Base-by-base conservation (phyloP, 1,140 invertebrate species). In the Pemphigus obesinymphae region DNA sequence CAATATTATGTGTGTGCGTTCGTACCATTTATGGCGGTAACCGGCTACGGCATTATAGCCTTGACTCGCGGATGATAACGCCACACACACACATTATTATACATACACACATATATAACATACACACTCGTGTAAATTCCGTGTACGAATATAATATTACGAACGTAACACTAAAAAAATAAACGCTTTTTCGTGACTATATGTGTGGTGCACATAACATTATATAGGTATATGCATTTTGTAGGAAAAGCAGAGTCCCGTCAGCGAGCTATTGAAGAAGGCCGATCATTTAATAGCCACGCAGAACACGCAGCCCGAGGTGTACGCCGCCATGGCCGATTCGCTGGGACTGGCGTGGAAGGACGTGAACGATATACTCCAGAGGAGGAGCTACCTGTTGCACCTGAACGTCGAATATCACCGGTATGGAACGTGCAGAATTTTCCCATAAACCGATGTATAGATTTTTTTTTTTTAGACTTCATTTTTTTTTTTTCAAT, bases 251-350 rank as follows among this genome's bases (percentile, higher is more conserved):
- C 94, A 97, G 86, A 94, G 93, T 86, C 95, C 96, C 68, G 95
- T 97, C 83, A 93, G 95, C 85, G 95, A 97, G 87, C 90, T 97
- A 76, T 90, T 97, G 66, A 89, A 92, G 53, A 92, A 95, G 87
- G 95, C 95, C 0, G 95, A 97, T 87, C 91, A 93, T 84, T 88
- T 95, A 83, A 93, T 95, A 83, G 91, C 92, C 29, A 92, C 91
- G 7, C 93, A 96, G 85, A 72, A 73, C 66, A 91, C 90, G 84
- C 89, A 92, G 83, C 91, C 91, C 84, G 93, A 92, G 88, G 93
- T 97, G 26, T 96, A 96, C 85, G 91, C 93, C 75, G 95, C 95
- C 2, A 97, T 97, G 96, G 95, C 95, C 15, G 94, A 96, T 86
- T 94, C 94, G 26, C 88, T 97, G 45, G 93, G 92, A 58, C 90